phyloP scores from a whole-genome alignment of 2,113 vertebrate genomes.

The Hylia prasina region DNA sequence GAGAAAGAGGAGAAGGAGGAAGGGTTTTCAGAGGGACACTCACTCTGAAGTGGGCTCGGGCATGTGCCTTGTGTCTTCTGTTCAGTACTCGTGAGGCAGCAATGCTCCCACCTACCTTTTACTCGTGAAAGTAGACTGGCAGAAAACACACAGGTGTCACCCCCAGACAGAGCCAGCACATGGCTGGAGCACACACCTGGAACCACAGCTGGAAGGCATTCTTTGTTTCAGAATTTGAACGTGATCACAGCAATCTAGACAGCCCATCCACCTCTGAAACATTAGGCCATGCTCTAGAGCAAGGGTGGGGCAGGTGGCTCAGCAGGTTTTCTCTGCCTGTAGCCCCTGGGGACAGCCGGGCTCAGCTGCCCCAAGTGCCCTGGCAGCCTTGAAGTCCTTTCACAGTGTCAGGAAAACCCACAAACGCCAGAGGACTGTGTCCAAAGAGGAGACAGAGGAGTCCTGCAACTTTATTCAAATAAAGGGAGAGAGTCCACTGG shows the following conservation, averaged over 20 bases:
- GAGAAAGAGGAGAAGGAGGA: not conserved
- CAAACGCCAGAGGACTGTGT: not conserved
- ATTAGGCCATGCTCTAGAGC: rapidly evolving
- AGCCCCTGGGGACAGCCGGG: not conserved
- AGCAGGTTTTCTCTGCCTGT: not conserved
- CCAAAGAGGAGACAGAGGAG: not conserved
- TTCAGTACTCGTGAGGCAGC: not conserved
- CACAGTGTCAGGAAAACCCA: not conserved
- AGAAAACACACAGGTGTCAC: not conserved
- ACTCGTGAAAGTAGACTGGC: not conserved
- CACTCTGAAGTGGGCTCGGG: not conserved
- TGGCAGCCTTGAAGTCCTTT: not conserved
- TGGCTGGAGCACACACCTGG: rapidly evolving
- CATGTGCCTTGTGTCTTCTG: rapidly evolving
- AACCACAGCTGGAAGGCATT: not conserved
- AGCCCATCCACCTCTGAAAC: rapidly evolving
- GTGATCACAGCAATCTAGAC: not conserved
- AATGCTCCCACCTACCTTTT: rapidly evolving
- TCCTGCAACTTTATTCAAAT: not conserved
- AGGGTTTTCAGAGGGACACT: not conserved
- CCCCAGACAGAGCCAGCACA: rapidly evolving
- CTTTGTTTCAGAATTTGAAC: not conserved
- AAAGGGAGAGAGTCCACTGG: not conserved
- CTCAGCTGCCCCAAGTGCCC: rapidly evolving
- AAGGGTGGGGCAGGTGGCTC: not conserved